Evolutionary conservation across 2,888 invertebrate species (phyloP).

Genomic region (Scaptodrosophila latifasciaeformis): DNA sequence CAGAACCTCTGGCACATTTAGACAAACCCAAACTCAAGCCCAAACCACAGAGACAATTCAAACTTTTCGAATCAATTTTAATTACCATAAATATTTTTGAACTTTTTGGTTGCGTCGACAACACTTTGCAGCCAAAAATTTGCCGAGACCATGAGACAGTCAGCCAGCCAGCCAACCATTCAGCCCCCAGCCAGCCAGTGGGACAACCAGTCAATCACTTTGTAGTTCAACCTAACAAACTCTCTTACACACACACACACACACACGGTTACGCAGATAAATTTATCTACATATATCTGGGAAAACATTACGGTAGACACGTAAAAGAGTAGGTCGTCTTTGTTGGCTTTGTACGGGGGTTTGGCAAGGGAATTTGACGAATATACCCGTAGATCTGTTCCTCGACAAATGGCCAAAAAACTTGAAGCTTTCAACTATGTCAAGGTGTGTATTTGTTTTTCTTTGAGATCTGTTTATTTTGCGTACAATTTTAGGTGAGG

Average conservation of each 20-base stretch:
- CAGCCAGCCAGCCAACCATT: not conserved
- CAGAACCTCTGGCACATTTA: conserved; percentile 14
- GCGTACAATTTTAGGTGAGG: conserved; percentile 24
- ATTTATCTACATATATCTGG: not conserved
- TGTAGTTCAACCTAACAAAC: not conserved
- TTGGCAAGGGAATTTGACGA: too few relatives aligned
- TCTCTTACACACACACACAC: conserved; percentile 8
- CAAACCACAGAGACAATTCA: conserved; percentile 59
- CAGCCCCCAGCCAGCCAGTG: not conserved
- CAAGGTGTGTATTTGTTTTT: too few relatives aligned
- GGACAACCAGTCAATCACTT: conserved; percentile 14
- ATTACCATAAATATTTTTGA: conserved; percentile 66
- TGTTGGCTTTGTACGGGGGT: too few relatives aligned
- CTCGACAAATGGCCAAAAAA: conserved; percentile 1
- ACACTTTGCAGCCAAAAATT: conserved; percentile 2
- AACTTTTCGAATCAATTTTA: conserved; percentile 72
- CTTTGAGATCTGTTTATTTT: conserved; percentile 40
- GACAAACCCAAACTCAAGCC: not conserved
- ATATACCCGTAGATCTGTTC: too few relatives aligned
- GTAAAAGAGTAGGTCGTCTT: conserved; percentile 32
- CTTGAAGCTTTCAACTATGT: conserved; percentile 23
- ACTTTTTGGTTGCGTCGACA: conserved; percentile 42
- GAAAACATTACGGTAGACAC: not conserved
- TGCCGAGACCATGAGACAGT: conserved; percentile 13
- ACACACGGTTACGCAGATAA: not conserved